phyloP scores from a whole-genome alignment of 37 sponge, comb jelly and placozoan genomes.

The Diacarnus erythraeanus region DNA sequence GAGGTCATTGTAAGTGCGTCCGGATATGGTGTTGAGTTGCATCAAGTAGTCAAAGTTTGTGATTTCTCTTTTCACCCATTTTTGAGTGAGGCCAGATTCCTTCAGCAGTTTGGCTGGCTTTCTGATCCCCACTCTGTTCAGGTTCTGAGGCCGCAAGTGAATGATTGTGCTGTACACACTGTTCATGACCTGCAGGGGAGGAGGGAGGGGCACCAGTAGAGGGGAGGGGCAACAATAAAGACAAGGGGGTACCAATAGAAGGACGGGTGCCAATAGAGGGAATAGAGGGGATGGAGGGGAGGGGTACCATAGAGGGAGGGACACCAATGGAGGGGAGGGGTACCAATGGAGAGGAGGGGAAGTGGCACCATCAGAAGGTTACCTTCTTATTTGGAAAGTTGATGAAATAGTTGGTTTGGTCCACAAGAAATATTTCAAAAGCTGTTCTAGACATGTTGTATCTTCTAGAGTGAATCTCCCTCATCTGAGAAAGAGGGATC shows the following conservation, averaged over 20 bases:
- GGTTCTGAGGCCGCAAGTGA: slow-evolving; percentile 73
- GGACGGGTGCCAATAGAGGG: neutral
- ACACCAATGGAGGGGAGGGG: neutral
- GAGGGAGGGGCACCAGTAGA: neutral
- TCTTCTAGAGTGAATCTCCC: slow-evolving; percentile 89
- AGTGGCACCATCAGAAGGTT: no score
- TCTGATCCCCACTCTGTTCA: slow-evolving; percentile 66
- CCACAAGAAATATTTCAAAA: slow-evolving; percentile 91
- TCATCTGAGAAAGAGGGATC: slow-evolving; percentile 63
- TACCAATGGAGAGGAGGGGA: neutral
- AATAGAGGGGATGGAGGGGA: neutral
- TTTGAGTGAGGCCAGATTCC: slow-evolving; percentile 73
- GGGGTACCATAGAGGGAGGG: neutral
- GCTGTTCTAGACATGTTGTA: slow-evolving; percentile 90
- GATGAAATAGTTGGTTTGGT: slow-evolving; percentile 95
- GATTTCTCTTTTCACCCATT: slow-evolving; percentile 87
- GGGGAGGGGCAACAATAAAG: neutral
- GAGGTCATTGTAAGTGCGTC: slow-evolving; percentile 96
- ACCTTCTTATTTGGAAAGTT: slow-evolving; percentile 79
- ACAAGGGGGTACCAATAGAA: neutral
- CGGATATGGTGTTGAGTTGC: slow-evolving; percentile 95
- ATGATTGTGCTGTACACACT: slow-evolving; percentile 74
- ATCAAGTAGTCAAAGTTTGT: slow-evolving; percentile 97
- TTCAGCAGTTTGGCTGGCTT: slow-evolving; percentile 59
- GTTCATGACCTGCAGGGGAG: slow-evolving; percentile 16